Base-by-base conservation (phyloP, 2,113 vertebrate species). In the Athene noctua region DNA sequence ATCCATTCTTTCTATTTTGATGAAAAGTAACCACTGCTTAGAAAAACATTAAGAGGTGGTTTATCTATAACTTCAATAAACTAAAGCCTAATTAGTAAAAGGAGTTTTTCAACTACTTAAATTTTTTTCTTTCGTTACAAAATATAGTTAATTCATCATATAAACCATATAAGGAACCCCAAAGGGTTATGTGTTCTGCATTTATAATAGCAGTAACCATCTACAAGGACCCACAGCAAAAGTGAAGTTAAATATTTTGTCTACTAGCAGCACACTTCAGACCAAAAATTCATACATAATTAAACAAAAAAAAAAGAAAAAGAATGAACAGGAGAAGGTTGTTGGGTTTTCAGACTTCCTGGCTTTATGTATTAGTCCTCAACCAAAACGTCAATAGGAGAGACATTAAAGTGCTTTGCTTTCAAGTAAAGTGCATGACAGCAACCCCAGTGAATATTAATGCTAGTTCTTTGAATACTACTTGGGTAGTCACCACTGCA, bases 201-300 rank as follows among this genome's bases (percentile, higher is more conserved):
- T 67, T 81, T 67, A n/a, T 20, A 86, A 63, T 3, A 91, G 30
- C 16, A 55, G 18, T 57, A 74, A 65, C 16, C 13, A 61, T 11
- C 62, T 75, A 49, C 11, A 7, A 92, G 27, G 15, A 67, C 57
- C 40, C 34, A 84, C 34, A 84, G 59, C 20, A 81, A 85, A 91
- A 84, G 2, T 4, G 5, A 86, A 91, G 14, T 44, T 29, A 84
- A 90, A 15, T 80, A 90, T 63, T 94, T 79, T 68, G 57, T 27
- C 72, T 74, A 84, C 20, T 30, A 82, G 63, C 59, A 95, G 83
- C 63, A 72, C 8, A 86, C 62, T 86, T 90, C 52, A 91, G 62
- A 68, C 57, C 12, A 90, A 86, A 86, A 86, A 52, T 55, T 74
- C 67, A 95, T 90, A 55, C 22, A 88, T 88, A 94, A 93, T 86